Evolutionary conservation across 2,888 invertebrate species (phyloP), one percentile per base, ranked within the genome.

Genomic region (Venusia cambrica): DNA sequence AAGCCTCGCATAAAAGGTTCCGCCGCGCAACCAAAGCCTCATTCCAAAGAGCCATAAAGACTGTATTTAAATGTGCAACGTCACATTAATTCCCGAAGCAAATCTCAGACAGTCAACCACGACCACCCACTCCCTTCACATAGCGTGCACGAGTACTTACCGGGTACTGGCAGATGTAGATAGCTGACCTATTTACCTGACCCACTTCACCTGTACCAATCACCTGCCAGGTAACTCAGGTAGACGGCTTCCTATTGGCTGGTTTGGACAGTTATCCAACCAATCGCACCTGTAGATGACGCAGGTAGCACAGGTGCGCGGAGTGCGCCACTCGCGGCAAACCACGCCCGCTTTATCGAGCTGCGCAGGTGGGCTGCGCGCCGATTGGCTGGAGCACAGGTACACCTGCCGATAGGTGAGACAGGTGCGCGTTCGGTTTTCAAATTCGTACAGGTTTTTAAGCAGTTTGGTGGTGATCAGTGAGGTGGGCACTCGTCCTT

Each of bases 321-420:
- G 62, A 44, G 39, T 59, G 45, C 48, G 41, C 53, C 72, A 71
- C 61, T 66, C 62, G 55, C 55, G 56, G 58, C 49, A 61, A 51
- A 54, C 75, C 76, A 74, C 80, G 81, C 83, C 83, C 67, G 59
- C 68, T 73, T 73, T 85, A 87, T 85, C 81, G 85, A 87, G 58
- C 85, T 87, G 85, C 85, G 85, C 85, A 84, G 80, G 84, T 81
- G 57, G 57, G 63, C 62, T 87, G 85, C 85, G 85, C 85, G 80
- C 66, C 69, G 77, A 87, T 87, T 87, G 85, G 78, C 59, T 61
- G 69, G 51, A 53, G 53, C 48, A 46, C 80, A 79, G 78, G 80
- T 81, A 68, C 41, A 71, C 65, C 65, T 72, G 66, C 54, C 53
- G 39, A 56, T 49, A 40, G 40, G 40, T 40, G 39, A 59, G 74